Conservation (phyloP, 2,113 vertebrate species). For the Bubo bubo region DNA sequence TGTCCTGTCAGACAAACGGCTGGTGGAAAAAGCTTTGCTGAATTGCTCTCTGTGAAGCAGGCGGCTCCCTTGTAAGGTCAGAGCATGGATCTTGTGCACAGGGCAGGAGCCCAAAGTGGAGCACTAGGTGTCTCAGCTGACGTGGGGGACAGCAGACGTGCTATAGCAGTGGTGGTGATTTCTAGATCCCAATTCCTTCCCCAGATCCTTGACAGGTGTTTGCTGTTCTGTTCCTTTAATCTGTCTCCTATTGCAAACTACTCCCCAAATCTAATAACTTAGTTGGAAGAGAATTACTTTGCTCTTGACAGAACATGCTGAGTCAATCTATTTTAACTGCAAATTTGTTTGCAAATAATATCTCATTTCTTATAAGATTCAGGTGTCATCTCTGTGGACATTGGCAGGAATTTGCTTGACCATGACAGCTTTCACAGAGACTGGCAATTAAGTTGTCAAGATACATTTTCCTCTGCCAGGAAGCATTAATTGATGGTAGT, state of each 20-base stretch:
- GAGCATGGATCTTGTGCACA: background rate
- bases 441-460: slow-evolving; percentile 57
- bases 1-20: background rate
- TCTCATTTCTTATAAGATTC: background rate
- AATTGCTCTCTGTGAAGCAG: background rate
- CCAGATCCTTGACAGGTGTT: background rate
- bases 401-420: slow-evolving; percentile 38
- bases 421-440: slow-evolving; percentile 25
- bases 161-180: background rate
- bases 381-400: slow-evolving; percentile 28
- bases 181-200: background rate
- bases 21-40: background rate
- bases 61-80: rapidly evolving
- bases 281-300: background rate
- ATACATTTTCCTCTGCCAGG: background rate
- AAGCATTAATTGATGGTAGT: slow-evolving; percentile 23
- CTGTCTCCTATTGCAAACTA: background rate
- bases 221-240: background rate
- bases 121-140: background rate
- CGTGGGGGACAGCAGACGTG: rapidly evolving
- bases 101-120: background rate
- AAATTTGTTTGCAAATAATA: slow-evolving; percentile 45
- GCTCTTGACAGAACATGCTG: background rate
- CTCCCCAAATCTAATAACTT: background rate
- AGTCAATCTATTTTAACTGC: slow-evolving; percentile 11